phyloP scores from a whole-genome alignment of 2,888 invertebrate genomes.

The Pseudolycoriella hygida region DNA sequence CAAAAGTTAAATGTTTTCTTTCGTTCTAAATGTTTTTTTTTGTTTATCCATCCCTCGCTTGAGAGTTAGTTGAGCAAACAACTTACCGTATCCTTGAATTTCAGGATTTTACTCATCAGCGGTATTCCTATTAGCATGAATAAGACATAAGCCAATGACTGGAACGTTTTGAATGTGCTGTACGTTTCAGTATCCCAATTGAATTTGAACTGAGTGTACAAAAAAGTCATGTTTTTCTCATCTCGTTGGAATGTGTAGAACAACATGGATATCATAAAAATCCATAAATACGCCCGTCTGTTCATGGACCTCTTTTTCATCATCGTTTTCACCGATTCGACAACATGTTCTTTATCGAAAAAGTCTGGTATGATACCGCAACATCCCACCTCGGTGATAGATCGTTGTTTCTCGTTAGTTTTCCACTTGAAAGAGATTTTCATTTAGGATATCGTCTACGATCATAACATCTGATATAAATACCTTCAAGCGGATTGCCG shows the following conservation, averaged over 20 bases:
- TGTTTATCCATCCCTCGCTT: no score
- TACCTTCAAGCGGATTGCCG: conserved; percentile 39
- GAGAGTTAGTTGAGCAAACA: no score
- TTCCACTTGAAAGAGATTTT: conserved; percentile 33
- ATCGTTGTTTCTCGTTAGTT: conserved; percentile 43
- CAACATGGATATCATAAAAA: conserved; percentile 56
- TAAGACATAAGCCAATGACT: conserved; percentile 51
- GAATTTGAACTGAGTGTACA: conserved; percentile 56
- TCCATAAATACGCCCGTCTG: conserved; percentile 42
- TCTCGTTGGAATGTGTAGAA: conserved; percentile 72
- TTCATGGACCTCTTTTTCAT: conserved; percentile 38
- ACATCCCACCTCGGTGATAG: conserved; percentile 37
- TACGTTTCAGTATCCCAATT: conserved; percentile 49
- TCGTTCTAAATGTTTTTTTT: no score
- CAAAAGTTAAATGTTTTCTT: no score
- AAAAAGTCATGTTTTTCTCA: conserved; percentile 54
- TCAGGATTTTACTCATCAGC: conserved; percentile 45
- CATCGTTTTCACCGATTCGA: conserved; percentile 42
- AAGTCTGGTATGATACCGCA: conserved; percentile 46
- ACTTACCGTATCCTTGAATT: conserved; percentile 47
- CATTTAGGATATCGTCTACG: no score
- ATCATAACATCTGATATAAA: no score
- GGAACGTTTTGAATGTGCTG: conserved; percentile 57
- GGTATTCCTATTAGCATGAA: conserved; percentile 54
- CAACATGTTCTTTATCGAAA: conserved; percentile 50